phyloP scores from a whole-genome alignment of 2,113 vertebrate genomes.

The Monopterus albus region DNA sequence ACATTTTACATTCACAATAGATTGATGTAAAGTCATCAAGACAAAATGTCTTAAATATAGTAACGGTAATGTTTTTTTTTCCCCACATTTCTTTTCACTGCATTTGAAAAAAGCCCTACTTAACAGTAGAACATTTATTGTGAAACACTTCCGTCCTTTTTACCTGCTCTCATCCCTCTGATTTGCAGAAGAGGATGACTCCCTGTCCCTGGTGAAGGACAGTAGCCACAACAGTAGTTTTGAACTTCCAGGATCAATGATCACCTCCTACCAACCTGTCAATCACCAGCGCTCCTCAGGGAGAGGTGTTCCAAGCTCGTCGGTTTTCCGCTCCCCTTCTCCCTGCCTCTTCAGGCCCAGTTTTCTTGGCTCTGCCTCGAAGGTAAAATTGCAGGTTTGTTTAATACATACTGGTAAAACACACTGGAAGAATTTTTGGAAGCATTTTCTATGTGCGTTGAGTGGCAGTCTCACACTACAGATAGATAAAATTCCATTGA shows the following conservation, averaged over 20 bases:
- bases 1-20: not conserved
- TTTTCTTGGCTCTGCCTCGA: conserved; percentile 93
- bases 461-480: no score
- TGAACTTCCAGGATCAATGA: conserved; percentile 93
- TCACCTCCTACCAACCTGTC: conserved; percentile 94
- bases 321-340: conserved; percentile 91
- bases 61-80: not conserved
- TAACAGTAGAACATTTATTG: no score
- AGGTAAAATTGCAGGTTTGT: conserved; percentile 79
- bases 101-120: no score
- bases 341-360: conserved; percentile 91
- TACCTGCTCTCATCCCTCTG: not conserved
- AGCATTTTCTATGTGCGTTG: no score
- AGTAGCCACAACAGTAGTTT: conserved; percentile 98
- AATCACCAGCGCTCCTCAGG: conserved; percentile 81
- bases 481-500: no score
- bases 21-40: not conserved
- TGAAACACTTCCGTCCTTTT: no score
- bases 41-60: not conserved
- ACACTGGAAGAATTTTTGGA: no score
- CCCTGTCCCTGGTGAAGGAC: conserved; percentile 87
- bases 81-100: no score
- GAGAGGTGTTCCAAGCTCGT: conserved; percentile 70
- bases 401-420: not conserved
- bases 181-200: conserved; percentile 90